A percentile compares a stretch with the other conserved stretches of the same genome.
These are phyloP conservation scores for Trachelus tabidus DNA, from an alignment of 2,888 invertebrate species.

Conservation along the genomic window DNA sequence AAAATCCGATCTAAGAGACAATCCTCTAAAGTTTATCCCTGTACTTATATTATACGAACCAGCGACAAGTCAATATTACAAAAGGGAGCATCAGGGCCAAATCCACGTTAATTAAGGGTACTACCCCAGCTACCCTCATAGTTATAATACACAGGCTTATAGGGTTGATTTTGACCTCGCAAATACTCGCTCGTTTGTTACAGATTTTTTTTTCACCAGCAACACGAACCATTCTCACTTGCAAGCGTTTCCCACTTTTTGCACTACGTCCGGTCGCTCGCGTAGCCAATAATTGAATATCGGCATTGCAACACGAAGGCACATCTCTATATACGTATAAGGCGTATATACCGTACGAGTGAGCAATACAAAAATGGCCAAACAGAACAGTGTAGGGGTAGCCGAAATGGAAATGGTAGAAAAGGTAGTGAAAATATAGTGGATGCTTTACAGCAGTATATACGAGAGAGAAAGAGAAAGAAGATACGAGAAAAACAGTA, in stretches of 20 bases:
- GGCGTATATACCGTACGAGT: neutral
- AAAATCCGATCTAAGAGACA: neutral
- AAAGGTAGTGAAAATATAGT: conserved; percentile 54
- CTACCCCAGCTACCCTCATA: neutral
- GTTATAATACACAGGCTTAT: too few relatives aligned
- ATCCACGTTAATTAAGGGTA: neutral
- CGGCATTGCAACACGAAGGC: conserved; percentile 30
- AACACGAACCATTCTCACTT: neutral
- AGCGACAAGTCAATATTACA: neutral
- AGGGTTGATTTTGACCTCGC: neutral
- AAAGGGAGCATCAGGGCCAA: neutral
- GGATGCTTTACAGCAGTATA: conserved; percentile 34
- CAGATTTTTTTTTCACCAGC: conserved; percentile 26
- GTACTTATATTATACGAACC: neutral
- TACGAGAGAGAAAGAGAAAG: conserved; percentile 10
- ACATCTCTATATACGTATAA: neutral
- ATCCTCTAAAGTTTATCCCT: neutral
- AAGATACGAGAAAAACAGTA: conserved; percentile 53
- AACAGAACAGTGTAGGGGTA: conserved; percentile 45
- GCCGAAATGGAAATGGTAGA: conserved; percentile 33
- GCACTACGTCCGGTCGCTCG: conserved; percentile 37
- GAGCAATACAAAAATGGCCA: neutral
- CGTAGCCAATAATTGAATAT: conserved; percentile 61
- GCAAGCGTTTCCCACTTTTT: conserved; percentile 37
- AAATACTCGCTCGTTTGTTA: conserved; percentile 39